Evolutionary conservation across 64 coral and sea anemone species (phyloP).

Genomic region (Actinia equina): DNA sequence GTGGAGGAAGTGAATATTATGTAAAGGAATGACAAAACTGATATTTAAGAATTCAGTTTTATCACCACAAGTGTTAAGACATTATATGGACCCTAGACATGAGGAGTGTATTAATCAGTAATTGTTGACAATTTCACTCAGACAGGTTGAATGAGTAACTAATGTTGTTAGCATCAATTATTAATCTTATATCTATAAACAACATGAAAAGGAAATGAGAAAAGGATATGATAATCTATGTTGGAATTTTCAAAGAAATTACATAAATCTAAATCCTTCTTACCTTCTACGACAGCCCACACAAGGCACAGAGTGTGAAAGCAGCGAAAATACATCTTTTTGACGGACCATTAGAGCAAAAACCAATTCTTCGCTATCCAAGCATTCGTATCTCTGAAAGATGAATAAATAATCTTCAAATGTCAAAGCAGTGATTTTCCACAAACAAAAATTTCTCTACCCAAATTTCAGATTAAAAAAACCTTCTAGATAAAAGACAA

Average conservation of each 20-base stretch:
- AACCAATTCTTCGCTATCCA: slow-evolving; percentile 63
- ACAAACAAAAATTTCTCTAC: background rate
- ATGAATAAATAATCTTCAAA: background rate
- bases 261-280: background rate
- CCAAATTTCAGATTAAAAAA: background rate
- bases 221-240: slow-evolving; percentile 27
- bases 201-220: slow-evolving; percentile 18
- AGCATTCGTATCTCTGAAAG: slow-evolving; percentile 68
- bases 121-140: background rate
- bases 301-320: slow-evolving; percentile 84
- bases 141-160: slow-evolving; percentile 31
- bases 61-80: no score
- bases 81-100: background rate
- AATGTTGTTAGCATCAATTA: slow-evolving; percentile 33
- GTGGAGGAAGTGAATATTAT: no score
- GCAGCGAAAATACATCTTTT: slow-evolving; percentile 70
- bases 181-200: slow-evolving; percentile 33
- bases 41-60: no score
- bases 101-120: background rate
- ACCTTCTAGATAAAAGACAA: background rate
- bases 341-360: slow-evolving; percentile 72
- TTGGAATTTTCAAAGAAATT: background rate
- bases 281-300: slow-evolving; percentile 85
- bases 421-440: slow-evolving; percentile 24
- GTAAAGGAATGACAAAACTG: no score